phyloP scores from a whole-genome alignment of 2,888 invertebrate species.

The Tenthredo mesomela region DNA sequence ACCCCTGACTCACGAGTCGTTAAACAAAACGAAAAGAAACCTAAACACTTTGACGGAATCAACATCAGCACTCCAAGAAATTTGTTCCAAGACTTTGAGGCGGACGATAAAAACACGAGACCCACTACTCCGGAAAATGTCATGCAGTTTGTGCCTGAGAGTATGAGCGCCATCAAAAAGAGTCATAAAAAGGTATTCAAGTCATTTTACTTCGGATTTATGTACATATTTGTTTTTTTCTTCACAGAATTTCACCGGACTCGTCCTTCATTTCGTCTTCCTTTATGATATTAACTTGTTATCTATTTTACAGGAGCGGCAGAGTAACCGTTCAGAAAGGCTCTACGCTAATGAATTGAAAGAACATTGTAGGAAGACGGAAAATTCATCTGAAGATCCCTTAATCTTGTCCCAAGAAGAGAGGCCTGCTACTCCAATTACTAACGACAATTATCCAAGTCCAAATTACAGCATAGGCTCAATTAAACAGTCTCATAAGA shows the following conservation, averaged over 20 bases:
- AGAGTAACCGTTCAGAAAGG: conserved; percentile 49
- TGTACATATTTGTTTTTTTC: background rate
- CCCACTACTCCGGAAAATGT: conserved; percentile 70
- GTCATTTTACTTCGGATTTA: background rate
- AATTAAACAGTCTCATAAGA: conserved; percentile 62
- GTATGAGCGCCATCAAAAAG: conserved; percentile 73
- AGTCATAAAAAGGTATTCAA: conserved; percentile 72
- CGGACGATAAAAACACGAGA: conserved; percentile 63
- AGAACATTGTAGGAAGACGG: conserved; percentile 16
- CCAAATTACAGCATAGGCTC: conserved; percentile 61
- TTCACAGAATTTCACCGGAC: background rate
- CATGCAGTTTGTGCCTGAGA: conserved; percentile 68
- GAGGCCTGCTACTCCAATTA: conserved; percentile 60
- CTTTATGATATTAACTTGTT: conserved; percentile 3
- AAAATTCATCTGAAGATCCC: conserved; percentile 44
- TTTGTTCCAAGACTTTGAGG: conserved; percentile 67
- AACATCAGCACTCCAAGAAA: conserved; percentile 70
- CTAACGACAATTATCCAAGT: conserved; percentile 56
- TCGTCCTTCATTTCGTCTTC: background rate
- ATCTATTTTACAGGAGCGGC: conserved; percentile 48
- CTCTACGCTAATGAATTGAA: conserved; percentile 22
- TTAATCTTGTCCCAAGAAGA: conserved; percentile 54
- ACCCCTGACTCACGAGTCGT: conserved; percentile 61
- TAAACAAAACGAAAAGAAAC: conserved; percentile 53
- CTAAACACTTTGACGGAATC: conserved; percentile 57